Evolutionary conservation across 2,888 invertebrate genomes (phyloP), one percentile per base, ranked within the genome.

Genomic region (Lamproptera curius): DNA sequence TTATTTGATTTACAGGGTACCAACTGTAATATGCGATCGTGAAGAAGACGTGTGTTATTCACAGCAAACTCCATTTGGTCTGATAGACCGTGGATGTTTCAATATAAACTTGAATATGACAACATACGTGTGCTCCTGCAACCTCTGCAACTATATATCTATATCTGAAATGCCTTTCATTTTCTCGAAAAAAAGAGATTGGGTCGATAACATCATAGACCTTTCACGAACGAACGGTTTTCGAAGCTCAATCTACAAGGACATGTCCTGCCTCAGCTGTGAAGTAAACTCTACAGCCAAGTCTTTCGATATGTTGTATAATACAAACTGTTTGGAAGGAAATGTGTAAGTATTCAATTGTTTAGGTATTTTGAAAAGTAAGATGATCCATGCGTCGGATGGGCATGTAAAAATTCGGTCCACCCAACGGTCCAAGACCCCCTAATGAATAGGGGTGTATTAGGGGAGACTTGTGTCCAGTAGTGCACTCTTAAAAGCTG

Each of bases 11-110:
- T 40, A 45, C 44, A 83, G 82, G 58, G 67, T 79, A 46, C 65
- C 74, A 13, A 70, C 76, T 9, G 49, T 57, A 2, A 45, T 63
- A 36, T 84, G 84, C 52, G 56, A 67, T 35, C 60, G 58, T 49
- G 67, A 70, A 8, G 70, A 69, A 50, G 80, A 81, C 58, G 34
- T 75, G 28, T 84, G 84, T 59, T 83, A 76, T 59, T 70, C 80
- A 6, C 62, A 69, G 59, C 82, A 82, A 51, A 84, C 82, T 16
- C 84, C 84, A 31, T 84, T 84, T 48, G 84, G 84, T 10, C 59
- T 84, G 53, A 61, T 84, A 31, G 73, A 76, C 49, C 73, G 84
- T 51, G 83, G 82, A 53, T 84, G 84, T 57, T 76, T 62, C 57
- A 77, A 76, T 60, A 50, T 69, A 50, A 69, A 76, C 57, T 63